Conservation (phyloP, 1,140 invertebrate species). For the Platorchestia sp. region DNA sequence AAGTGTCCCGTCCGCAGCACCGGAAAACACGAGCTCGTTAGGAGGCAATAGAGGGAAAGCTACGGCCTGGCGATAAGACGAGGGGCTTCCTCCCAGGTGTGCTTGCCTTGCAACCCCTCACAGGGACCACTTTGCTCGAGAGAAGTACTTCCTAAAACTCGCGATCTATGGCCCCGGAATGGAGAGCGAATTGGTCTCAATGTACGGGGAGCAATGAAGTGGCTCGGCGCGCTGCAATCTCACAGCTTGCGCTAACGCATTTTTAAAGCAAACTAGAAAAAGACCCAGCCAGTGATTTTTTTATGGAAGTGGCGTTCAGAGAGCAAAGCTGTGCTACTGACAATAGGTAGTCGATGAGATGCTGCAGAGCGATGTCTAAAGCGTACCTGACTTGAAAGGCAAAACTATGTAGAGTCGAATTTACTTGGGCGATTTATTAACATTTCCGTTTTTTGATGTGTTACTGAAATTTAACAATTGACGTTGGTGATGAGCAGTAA, state of each 20-base stretch:
- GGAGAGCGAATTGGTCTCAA: slow-evolving; percentile 21
- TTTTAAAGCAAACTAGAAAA: background rate
- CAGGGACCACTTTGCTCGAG: background rate
- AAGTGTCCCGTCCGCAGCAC: slow-evolving; percentile 3
- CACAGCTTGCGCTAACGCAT: background rate
- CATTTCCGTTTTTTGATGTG: too few species aligned
- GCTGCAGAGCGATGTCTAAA: background rate
- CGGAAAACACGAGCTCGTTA: slow-evolving; percentile 39
- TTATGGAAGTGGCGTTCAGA: background rate
- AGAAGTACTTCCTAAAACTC: background rate
- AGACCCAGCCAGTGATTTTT: background rate
- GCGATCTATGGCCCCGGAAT: background rate
- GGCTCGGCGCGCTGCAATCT: background rate
- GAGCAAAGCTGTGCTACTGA: background rate
- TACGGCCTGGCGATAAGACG: slow-evolving; percentile 40
- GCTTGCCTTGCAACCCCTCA: slow-evolving; percentile 31
- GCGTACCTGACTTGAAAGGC: too few species aligned
- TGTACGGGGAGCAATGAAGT: slow-evolving; percentile 5
- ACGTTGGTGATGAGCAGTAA: too few species aligned
- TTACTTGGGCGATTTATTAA: too few species aligned
- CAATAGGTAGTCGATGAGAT: background rate
- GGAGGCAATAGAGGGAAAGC: slow-evolving; percentile 18
- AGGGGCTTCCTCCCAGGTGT: slow-evolving; percentile 29
- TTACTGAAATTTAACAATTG: too few species aligned
- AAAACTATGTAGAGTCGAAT: too few species aligned